Evolutionary conservation across 2,797 vertebrate genomes (phyloP).

Genomic region (Pangasius macronema): DNA sequence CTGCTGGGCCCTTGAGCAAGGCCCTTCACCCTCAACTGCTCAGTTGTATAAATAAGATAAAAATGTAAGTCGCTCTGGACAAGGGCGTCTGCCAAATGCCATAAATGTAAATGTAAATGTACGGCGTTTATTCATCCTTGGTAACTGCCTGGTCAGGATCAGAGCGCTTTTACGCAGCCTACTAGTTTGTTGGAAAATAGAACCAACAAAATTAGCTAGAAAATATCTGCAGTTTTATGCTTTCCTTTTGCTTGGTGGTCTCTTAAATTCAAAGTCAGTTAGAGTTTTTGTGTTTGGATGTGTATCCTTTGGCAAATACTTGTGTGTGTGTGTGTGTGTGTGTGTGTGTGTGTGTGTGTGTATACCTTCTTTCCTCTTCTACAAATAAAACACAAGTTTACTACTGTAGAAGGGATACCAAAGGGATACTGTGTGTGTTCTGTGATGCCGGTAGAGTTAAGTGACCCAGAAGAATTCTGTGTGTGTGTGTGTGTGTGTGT

Average conservation of each 20-base stretch:
- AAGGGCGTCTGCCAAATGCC: too few relatives aligned
- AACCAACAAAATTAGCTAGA: too few relatives aligned
- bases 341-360: neutral
- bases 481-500: neutral
- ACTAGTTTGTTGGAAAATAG: neutral
- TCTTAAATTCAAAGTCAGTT: too few relatives aligned
- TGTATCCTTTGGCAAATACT: neutral
- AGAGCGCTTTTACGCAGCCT: neutral
- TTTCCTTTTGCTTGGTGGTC: too few relatives aligned
- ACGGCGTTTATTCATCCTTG: neutral
- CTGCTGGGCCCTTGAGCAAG: too few relatives aligned
- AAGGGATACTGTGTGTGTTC: neutral
- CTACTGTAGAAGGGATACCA: constrained; percentile 47
- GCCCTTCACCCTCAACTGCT: too few relatives aligned
- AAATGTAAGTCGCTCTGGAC: too few relatives aligned
- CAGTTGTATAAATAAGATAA: too few relatives aligned
- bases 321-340: constrained; percentile 39
- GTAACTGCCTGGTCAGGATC: neutral
- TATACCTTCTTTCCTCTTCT: constrained; percentile 40
- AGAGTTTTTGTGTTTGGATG: neutral
- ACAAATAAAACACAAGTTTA: constrained; percentile 28
- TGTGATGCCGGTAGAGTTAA: neutral
- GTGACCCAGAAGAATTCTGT: constrained; percentile 35
- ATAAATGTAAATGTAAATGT: too few relatives aligned
- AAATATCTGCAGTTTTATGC: neutral